These are phyloP conservation scores for Zalophus californianus DNA, from an alignment of 2,797 vertebrate species.

Conservation along the genomic window DNA sequence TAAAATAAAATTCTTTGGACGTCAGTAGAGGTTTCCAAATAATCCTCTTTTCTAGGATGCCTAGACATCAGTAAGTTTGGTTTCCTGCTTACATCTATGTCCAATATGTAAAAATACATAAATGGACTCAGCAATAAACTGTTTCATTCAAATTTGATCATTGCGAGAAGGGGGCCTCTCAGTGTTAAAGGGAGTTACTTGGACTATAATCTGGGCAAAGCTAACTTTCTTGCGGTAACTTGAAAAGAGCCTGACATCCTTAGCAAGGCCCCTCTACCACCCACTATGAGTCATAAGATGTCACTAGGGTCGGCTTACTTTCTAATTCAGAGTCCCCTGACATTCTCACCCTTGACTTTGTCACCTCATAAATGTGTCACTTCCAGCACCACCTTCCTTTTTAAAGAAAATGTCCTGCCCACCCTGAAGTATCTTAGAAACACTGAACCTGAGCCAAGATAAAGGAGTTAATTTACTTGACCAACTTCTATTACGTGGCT, in stretches of 20 bases:
- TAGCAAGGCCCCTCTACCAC: constrained; percentile 58
- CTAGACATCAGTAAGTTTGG: constrained; percentile 35
- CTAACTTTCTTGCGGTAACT: constrained; percentile 76
- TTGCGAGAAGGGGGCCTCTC: constrained; percentile 61
- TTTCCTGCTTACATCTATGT: constrained; percentile 8
- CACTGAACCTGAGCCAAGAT: constrained; percentile 64
- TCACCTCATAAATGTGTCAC: constrained; percentile 88
- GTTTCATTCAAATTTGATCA: constrained; percentile 71
- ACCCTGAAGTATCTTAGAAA: constrained; percentile 61
- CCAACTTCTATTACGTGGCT: neutral
- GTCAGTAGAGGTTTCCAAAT: constrained; percentile 5
- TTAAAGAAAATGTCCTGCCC: constrained; percentile 75
- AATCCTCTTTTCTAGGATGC: constrained; percentile 70
- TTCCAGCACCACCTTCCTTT: constrained; percentile 70
- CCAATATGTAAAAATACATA: constrained; percentile 80
- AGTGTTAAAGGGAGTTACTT: constrained; percentile 82
- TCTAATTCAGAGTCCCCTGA: constrained; percentile 81
- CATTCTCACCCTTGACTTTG: constrained; percentile 76
- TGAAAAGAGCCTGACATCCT: constrained; percentile 71
- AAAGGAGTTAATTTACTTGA: constrained; percentile 52
- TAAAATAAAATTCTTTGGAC: neutral
- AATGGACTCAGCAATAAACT: constrained; percentile 79
- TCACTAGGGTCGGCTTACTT: constrained; percentile 77
- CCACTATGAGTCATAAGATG: constrained; percentile 74
- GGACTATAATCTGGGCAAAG: constrained; percentile 76